Evolutionary conservation across 2,797 vertebrate species (phyloP).

Genomic region (Neosilurus mollespiculum): DNA sequence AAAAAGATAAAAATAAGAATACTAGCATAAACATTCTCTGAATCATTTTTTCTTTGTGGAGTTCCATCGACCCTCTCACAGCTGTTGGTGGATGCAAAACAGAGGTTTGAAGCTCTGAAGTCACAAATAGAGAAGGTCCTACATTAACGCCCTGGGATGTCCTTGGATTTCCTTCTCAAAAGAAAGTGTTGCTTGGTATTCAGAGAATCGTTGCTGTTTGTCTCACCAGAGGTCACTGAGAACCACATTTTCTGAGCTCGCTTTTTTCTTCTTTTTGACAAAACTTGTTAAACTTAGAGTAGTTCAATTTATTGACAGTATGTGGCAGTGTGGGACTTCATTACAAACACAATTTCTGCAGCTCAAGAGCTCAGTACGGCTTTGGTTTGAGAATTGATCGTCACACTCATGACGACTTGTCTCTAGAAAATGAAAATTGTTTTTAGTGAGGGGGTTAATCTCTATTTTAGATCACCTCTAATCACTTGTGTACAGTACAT

Average conservation of each 20-base stretch:
- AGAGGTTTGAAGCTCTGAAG: background rate
- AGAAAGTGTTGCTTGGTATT: background rate
- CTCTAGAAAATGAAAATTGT: background rate
- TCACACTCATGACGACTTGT: background rate
- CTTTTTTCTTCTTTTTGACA: background rate
- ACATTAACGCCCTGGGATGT: background rate
- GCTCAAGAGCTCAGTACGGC: background rate
- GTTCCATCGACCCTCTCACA: background rate
- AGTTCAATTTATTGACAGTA: slow-evolving; percentile 7
- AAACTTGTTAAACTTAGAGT: background rate
- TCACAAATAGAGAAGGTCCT: background rate
- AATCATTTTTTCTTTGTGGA: background rate
- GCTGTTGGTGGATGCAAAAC: background rate
- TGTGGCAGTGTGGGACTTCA: slow-evolving; percentile 5
- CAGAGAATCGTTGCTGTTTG: background rate
- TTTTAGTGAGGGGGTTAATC: background rate
- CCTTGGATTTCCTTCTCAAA: background rate
- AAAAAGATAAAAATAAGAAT: no score
- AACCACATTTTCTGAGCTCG: background rate
- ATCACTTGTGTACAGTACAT: background rate
- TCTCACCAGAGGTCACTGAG: background rate
- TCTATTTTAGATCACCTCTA: background rate
- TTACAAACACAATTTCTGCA: background rate
- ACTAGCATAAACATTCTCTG: no score
- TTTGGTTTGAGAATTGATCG: background rate